Percentiles rank a stretch among this genome's conserved stretches.
phyloP scores from a whole-genome alignment of 2,797 vertebrate genomes.

The Enteromius anoplus region DNA sequence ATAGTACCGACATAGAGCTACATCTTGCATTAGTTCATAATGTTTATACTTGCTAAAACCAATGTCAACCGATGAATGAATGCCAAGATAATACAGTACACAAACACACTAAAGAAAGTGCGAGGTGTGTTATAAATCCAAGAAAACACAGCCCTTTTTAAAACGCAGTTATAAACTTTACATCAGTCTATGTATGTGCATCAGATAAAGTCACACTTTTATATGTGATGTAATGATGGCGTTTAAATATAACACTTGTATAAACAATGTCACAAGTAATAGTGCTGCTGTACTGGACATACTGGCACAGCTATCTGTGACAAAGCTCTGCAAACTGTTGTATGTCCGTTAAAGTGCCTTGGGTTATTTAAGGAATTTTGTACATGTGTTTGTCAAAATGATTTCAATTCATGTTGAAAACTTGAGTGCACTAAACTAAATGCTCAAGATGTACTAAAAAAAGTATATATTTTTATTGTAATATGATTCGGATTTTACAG shows the following conservation, averaged over 20 bases:
- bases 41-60: background rate
- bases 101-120: background rate
- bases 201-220: background rate
- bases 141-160: background rate
- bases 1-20: background rate
- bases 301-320: background rate
- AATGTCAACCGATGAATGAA: background rate
- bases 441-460: background rate
- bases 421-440: background rate
- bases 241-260: background rate
- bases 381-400: background rate
- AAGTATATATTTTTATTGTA: background rate
- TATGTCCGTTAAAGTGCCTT: background rate
- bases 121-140: background rate
- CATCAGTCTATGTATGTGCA: background rate
- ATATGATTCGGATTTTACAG: background rate
- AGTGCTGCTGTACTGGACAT: background rate
- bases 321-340: background rate
- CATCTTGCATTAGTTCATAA: background rate
- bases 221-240: background rate
- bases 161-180: background rate
- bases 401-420: background rate
- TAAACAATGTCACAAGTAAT: background rate
- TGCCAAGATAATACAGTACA: background rate
- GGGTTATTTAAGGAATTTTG: background rate